Conservation (phyloP, 2,113 vertebrate genomes). For the Diadophis punctatus region DNA sequence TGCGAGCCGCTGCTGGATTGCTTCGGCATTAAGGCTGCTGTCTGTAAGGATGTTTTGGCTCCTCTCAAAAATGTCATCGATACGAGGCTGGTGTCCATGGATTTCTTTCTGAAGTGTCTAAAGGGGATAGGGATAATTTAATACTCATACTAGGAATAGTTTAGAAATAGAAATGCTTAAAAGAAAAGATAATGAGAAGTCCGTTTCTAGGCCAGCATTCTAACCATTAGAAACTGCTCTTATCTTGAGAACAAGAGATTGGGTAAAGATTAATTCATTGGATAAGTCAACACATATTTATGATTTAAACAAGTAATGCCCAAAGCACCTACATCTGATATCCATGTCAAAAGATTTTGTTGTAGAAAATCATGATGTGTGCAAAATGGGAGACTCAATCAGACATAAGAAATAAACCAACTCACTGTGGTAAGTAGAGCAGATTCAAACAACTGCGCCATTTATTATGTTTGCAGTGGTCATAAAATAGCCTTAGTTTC, state of each 20-base stretch:
- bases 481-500: neutral
- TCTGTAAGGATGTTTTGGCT: slow-evolving; percentile 82
- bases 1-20: slow-evolving; percentile 78
- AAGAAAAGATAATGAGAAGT: neutral
- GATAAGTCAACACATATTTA: neutral
- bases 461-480: neutral
- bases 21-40: slow-evolving; percentile 74
- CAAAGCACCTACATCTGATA: neutral
- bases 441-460: neutral
- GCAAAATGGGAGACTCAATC: neutral
- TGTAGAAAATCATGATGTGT: neutral
- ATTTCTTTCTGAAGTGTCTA: slow-evolving; percentile 98
- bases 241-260: neutral
- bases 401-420: neutral
- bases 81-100: slow-evolving; percentile 92
- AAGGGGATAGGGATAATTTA: slow-evolving; percentile 18
- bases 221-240: neutral
- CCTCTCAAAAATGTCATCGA: slow-evolving; percentile 89
- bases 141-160: slow-evolving; percentile 3
- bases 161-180: neutral
- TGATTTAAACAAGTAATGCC: neutral
- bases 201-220: neutral
- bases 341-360: neutral
- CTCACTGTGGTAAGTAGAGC: neutral
- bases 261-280: neutral